Conservation (phyloP, 2,888 invertebrate species). For the Scaptomyza tumidula region DNA sequence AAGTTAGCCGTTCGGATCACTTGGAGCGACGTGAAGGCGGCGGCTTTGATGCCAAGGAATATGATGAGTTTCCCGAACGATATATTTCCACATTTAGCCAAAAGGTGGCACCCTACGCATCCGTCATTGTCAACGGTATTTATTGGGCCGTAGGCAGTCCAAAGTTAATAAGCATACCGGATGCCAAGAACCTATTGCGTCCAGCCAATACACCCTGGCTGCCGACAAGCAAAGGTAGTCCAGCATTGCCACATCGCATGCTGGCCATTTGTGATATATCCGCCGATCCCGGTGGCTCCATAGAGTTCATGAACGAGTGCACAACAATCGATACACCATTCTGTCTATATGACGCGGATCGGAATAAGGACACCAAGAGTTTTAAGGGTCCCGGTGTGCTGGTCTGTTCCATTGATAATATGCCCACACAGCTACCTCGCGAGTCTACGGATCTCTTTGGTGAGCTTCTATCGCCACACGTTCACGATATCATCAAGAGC, state of each 20-base stretch:
- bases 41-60: slow-evolving; percentile 94
- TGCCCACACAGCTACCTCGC: slow-evolving; percentile 99
- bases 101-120: slow-evolving; percentile 98
- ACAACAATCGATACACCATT: slow-evolving; percentile 99
- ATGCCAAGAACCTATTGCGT: slow-evolving; percentile 96
- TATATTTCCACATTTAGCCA: slow-evolving; percentile 98
- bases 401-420: slow-evolving; percentile 99
- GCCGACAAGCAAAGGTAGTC: slow-evolving; percentile 94
- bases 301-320: slow-evolving; percentile 99
- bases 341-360: slow-evolving; percentile 99
- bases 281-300: slow-evolving; percentile 99
- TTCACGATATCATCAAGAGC: slow-evolving; percentile 93
- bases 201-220: slow-evolving; percentile 97
- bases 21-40: slow-evolving; percentile 96
- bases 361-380: slow-evolving; percentile 97
- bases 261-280: slow-evolving; percentile 99
- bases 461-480: slow-evolving; percentile 94
- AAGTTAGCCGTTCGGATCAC: slow-evolving; percentile 97
- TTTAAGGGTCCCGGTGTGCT: slow-evolving; percentile 98
- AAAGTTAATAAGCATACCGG: slow-evolving; percentile 97
- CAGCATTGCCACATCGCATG: slow-evolving; percentile 95
- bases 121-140: slow-evolving; percentile 98
- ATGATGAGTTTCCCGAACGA: slow-evolving; percentile 95
- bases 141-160: slow-evolving; percentile 99
- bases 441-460: slow-evolving; percentile 99